Evolutionary conservation across 2,888 invertebrate species (phyloP), one percentile per base, ranked within the genome.

Genomic region (Xestia sexstrigata): DNA sequence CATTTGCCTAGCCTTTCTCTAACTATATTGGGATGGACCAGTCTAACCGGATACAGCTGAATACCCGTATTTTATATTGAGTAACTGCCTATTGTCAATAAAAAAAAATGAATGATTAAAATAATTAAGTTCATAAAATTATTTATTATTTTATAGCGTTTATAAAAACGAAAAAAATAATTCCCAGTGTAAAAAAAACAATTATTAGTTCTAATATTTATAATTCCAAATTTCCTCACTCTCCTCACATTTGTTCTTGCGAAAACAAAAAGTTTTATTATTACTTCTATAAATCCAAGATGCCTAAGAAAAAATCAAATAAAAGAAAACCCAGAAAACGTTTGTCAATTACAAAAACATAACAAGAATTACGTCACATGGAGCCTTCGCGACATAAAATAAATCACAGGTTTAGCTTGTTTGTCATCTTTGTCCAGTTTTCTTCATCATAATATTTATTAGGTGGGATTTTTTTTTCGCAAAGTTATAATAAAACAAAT

Each of bases 381-480:
- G 26, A 52, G 3, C 39, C n/a, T 26, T 35, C 15, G 11, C 17
- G 15, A 39, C 26, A 66, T 26, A 20, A 52, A 45, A 80, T 68
- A 74, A 80, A 79, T 81, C 52, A 68, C 39, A 62, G 39, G 45
- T 73, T 45, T n/a, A 30, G 39, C 67, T 67, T 15, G 66, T 79
- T 72, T 80, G 45, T 72, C n/a, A 67, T 55, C 26, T 52, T 52
- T 73, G 58, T 20, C n/a, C n/a, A 62, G 47, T 62, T 52, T 55
- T 55, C 45, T 39, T 42, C 4, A 8, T 81, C n/a, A 52, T 13
- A 62, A 13, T 67, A 74, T 73, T 80, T 60, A 49, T 66, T n/a
- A 79, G 5, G 26, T 63, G 6, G 35, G 4, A 78, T 30, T 0
- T 8, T 20, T 70, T 58, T 52, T 17, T 47, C 23, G 1, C 45